A percentile compares a stretch with the other conserved stretches of the same genome.
Evolutionary conservation across 2,113 vertebrate species (phyloP).

Genomic region (Sylvilagus bachmani): DNA sequence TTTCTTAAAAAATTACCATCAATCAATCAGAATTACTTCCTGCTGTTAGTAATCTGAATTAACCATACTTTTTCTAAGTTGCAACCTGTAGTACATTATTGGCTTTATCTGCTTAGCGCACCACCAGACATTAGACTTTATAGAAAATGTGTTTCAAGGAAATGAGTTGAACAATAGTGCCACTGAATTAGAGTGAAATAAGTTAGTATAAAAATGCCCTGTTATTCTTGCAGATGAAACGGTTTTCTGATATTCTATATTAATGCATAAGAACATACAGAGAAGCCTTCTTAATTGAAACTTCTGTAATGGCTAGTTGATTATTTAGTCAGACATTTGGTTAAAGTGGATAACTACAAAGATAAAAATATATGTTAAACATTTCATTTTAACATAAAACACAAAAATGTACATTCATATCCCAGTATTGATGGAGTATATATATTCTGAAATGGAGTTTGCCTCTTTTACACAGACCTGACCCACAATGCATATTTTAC

Average conservation of each 20-base stretch:
- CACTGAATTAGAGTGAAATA: background rate
- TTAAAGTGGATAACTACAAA: background rate
- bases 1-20: too few species aligned
- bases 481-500: background rate
- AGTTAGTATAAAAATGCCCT: background rate
- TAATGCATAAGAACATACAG: background rate
- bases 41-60: too few species aligned
- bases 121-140: background rate
- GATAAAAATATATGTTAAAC: background rate
- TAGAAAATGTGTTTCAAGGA: background rate
- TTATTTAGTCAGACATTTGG: background rate
- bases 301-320: background rate
- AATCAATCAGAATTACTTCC: too few species aligned
- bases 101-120: background rate
- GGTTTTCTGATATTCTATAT: conserved; percentile 1
- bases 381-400: background rate
- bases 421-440: background rate
- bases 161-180: background rate
- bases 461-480: background rate
- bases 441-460: background rate
- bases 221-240: background rate
- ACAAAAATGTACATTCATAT: background rate
- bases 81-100: too few species aligned
- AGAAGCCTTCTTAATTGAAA: background rate
- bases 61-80: too few species aligned